Evolutionary conservation across 2,113 vertebrate species (phyloP).

Genomic region (Ondatra zibethicus): DNA sequence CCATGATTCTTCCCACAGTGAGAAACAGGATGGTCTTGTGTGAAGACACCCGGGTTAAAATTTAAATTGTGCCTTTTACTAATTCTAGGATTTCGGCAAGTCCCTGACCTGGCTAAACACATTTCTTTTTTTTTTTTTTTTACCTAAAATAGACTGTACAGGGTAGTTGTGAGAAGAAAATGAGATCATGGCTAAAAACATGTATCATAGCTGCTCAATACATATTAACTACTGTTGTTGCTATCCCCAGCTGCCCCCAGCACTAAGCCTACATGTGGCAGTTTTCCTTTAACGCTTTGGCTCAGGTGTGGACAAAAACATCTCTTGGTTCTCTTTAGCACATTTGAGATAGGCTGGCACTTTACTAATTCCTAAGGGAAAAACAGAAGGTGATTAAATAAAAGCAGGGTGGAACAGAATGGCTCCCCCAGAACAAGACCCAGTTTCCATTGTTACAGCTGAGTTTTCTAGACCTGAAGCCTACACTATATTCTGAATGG

Average conservation of each 20-base stretch:
- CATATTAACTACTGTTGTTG: slow-evolving; percentile 66
- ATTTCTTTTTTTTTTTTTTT: neutral
- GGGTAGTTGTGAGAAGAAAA: slow-evolving; percentile 60
- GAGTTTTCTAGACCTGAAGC: slow-evolving; percentile 26
- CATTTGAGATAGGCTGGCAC: slow-evolving; percentile 72
- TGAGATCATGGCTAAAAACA: slow-evolving; percentile 76
- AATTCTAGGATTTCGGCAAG: slow-evolving; percentile 31
- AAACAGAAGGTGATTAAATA: slow-evolving; percentile 75
- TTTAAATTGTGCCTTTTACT: neutral
- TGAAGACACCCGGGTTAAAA: neutral
- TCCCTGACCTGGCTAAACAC: neutral
- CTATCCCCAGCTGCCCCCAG: neutral
- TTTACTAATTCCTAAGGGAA: slow-evolving; percentile 64
- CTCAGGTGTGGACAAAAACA: slow-evolving; percentile 69
- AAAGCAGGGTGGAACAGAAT: neutral
- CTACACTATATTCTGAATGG: neutral
- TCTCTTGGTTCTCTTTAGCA: slow-evolving; percentile 68
- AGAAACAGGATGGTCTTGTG: neutral
- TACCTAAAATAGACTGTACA: slow-evolving; percentile 26
- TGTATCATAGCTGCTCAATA: slow-evolving; percentile 48
- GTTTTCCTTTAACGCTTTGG: slow-evolving; percentile 68
- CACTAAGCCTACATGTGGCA: neutral
- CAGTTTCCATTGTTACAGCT: neutral
- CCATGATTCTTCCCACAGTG: neutral
- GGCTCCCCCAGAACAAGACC: neutral